Evolutionary conservation across 2,888 invertebrate species (phyloP).

Genomic region (Hirudinaria manillensis): DNA sequence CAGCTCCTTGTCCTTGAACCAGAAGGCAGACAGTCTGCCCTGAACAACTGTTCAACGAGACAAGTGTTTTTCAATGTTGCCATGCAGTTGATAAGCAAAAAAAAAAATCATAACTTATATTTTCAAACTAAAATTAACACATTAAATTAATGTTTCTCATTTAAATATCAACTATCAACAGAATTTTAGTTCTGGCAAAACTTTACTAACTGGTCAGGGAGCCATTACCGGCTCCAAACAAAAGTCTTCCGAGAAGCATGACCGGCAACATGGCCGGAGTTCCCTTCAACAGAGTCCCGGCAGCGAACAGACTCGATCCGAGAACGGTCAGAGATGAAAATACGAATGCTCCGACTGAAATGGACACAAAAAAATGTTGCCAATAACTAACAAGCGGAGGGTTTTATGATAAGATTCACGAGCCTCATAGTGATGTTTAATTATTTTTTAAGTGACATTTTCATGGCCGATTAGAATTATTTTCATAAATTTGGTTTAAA

Average conservation of each 20-base stretch:
- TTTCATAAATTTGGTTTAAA: too few relatives aligned
- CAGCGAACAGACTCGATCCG: conserved; percentile 52
- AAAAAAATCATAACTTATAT: too few relatives aligned
- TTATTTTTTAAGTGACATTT: too few relatives aligned
- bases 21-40: conserved; percentile 53
- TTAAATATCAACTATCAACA: too few relatives aligned
- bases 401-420: not conserved
- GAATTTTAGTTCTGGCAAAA: not conserved
- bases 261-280: conserved; percentile 52
- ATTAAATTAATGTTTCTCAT: too few relatives aligned
- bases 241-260: conserved; percentile 53
- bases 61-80: too few relatives aligned
- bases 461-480: too few relatives aligned
- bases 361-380: not conserved
- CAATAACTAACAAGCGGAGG: not conserved
- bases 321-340: conserved; percentile 53
- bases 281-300: conserved; percentile 49
- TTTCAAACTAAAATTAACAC: too few relatives aligned
- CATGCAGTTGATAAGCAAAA: not conserved
- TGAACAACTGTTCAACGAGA: conserved; percentile 51
- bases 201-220: conserved; percentile 51
- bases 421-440: too few relatives aligned
- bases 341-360: conserved; percentile 53
- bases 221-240: conserved; percentile 56
- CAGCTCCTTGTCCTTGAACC: conserved; percentile 54